A percentile compares a stretch with the other conserved stretches of the same genome.
These are phyloP conservation scores for Cerastis leucographa DNA, from an alignment of 2,888 invertebrate genomes.

Conservation along the genomic window DNA sequence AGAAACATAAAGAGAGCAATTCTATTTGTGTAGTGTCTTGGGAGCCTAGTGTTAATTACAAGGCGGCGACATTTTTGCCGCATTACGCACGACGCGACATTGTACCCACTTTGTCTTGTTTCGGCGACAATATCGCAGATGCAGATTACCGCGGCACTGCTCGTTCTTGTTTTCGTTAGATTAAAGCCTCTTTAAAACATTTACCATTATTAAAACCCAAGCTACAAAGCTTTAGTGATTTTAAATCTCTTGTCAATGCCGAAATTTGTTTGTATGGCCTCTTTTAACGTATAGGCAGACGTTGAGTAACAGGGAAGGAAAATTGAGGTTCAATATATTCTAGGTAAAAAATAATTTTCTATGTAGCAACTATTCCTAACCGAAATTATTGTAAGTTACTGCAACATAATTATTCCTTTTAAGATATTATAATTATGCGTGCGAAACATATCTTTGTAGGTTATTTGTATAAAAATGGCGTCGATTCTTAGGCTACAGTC, in stretches of 20 bases:
- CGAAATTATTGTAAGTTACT: slow-evolving; percentile 27
- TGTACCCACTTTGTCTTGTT: slow-evolving; percentile 63
- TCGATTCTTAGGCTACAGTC: slow-evolving; percentile 4
- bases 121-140: slow-evolving; percentile 52
- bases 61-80: slow-evolving; percentile 79
- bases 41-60: slow-evolving; percentile 81
- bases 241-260: not conserved
- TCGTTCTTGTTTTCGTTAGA: slow-evolving; percentile 25
- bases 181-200: slow-evolving; percentile 13
- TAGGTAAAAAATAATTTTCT: slow-evolving; percentile 1
- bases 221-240: not conserved
- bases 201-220: slow-evolving; percentile 5
- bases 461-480: slow-evolving; percentile 8
- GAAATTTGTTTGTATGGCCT: not conserved
- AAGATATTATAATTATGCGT: slow-evolving; percentile 6
- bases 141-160: slow-evolving; percentile 42
- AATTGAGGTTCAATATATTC: slow-evolving; percentile 2
- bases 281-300: not conserved
- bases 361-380: slow-evolving; percentile 39
- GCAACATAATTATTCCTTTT: slow-evolving; percentile 20
- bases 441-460: slow-evolving; percentile 9
- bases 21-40: slow-evolving; percentile 79
- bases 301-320: not conserved
- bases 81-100: slow-evolving; percentile 74
- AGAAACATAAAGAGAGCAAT: slow-evolving; percentile 77